phyloP scores from a whole-genome alignment of 1,140 invertebrate species.

The Bombus breviceps region DNA sequence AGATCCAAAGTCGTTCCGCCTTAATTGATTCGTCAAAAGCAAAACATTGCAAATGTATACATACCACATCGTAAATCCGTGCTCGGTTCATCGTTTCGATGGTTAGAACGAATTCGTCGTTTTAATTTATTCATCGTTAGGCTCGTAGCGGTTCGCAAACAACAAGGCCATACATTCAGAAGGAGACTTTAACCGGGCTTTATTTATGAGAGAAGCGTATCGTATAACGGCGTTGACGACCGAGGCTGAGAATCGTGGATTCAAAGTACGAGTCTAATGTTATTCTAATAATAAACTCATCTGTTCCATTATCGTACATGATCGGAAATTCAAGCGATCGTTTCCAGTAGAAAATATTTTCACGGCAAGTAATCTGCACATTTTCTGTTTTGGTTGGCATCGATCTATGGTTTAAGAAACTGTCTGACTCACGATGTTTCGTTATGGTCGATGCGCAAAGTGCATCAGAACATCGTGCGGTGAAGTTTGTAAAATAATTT shows the following conservation, averaged over 20 bases:
- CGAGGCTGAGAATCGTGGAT: background rate
- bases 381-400: background rate
- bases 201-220: slow-evolving; percentile 7
- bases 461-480: background rate
- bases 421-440: background rate
- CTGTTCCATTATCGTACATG: background rate
- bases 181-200: background rate
- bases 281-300: background rate
- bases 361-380: too few relatives aligned
- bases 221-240: background rate
- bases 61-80: background rate
- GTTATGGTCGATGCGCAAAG: too few relatives aligned
- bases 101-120: background rate
- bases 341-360: background rate
- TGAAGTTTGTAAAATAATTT: background rate
- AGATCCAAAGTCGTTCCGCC: background rate
- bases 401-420: background rate
- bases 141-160: too few relatives aligned
- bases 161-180: background rate
- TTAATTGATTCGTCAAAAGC: background rate
- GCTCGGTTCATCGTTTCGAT: too few relatives aligned
- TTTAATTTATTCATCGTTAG: background rate
- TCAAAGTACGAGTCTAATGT: slow-evolving; percentile 15
- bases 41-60: too few relatives aligned
- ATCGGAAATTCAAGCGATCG: background rate